phyloP scores from a whole-genome alignment of 2,888 invertebrate genomes.

The Helicoverpa assulta region DNA sequence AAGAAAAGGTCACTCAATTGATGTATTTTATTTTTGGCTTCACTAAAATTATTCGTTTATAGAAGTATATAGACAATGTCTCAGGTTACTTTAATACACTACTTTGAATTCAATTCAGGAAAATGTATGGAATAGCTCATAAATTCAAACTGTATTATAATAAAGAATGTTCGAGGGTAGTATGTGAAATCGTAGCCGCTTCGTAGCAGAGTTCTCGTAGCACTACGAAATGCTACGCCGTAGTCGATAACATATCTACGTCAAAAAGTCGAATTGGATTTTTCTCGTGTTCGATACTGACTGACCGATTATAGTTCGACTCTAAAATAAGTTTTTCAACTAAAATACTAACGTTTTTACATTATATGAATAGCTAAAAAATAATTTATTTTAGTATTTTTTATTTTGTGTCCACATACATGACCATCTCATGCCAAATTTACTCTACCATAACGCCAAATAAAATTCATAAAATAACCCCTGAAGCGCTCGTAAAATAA shows the following conservation, averaged over 20 bases:
- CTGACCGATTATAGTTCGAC: background rate
- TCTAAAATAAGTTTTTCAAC: too few species aligned
- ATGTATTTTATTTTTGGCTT: too few species aligned
- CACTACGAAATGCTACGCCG: constrained; percentile 38
- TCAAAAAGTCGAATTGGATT: background rate
- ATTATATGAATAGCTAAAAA: too few species aligned
- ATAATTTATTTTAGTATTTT: too few species aligned
- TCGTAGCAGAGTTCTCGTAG: constrained; percentile 27
- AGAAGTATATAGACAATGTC: too few species aligned
- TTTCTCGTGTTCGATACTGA: background rate
- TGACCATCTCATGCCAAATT: background rate
- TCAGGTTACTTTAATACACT: constrained; percentile 5
- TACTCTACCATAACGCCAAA: background rate
- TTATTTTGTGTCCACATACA: too few species aligned
- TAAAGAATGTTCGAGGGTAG: constrained; percentile 12
- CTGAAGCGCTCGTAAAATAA: constrained; percentile 33
- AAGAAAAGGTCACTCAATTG: too few species aligned
- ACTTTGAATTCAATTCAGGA: constrained; percentile 30
- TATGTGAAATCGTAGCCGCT: constrained; percentile 14
- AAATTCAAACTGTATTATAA: constrained; percentile 21
- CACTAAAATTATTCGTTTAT: too few species aligned
- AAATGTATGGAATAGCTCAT: constrained; percentile 20
- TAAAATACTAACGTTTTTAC: too few species aligned
- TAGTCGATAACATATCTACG: constrained; percentile 26
- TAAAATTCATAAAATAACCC: constrained; percentile 14